These are phyloP conservation scores for Notarius quadriscutis DNA, from an alignment of 2,113 vertebrate species.

Conservation along the genomic window DNA sequence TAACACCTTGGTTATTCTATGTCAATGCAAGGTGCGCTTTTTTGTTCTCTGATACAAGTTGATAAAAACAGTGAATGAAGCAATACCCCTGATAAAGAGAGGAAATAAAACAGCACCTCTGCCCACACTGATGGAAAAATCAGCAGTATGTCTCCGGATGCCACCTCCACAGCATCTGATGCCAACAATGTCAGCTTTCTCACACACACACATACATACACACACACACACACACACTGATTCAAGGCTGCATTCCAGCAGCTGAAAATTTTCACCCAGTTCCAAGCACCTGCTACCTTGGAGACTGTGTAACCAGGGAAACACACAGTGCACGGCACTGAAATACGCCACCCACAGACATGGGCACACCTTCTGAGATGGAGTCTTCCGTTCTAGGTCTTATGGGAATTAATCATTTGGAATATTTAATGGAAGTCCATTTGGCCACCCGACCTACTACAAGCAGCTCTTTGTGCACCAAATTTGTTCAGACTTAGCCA, in stretches of 20 bases:
- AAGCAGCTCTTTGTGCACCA: conserved; percentile 27
- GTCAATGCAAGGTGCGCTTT: neutral
- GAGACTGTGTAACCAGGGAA: conserved; percentile 57
- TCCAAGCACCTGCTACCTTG: conserved; percentile 61
- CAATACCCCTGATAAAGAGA: neutral
- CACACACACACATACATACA: neutral
- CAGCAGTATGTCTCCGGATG: conserved; percentile 38
- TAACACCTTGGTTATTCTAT: neutral
- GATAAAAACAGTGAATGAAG: conserved; percentile 4
- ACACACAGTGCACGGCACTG: conserved; percentile 39
- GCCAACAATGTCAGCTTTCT: conserved; percentile 40
- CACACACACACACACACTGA: conserved; percentile 18
- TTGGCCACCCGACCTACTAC: conserved; percentile 12
- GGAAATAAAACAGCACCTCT: conserved; percentile 37
- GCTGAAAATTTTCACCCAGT: conserved; percentile 43
- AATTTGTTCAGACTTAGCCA: neutral
- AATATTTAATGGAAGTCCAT: conserved; percentile 31
- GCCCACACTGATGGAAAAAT: conserved; percentile 34
- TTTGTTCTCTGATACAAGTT: conserved; percentile 9
- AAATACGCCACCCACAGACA: conserved; percentile 38
- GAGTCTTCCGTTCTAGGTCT: conserved; percentile 19
- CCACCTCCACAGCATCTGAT: conserved; percentile 42
- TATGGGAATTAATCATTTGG: conserved; percentile 29
- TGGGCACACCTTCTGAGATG: conserved; percentile 42
- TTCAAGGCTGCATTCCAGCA: conserved; percentile 52